Conservation (phyloP, 2,888 invertebrate genomes). For the Terebella lapidaria region DNA sequence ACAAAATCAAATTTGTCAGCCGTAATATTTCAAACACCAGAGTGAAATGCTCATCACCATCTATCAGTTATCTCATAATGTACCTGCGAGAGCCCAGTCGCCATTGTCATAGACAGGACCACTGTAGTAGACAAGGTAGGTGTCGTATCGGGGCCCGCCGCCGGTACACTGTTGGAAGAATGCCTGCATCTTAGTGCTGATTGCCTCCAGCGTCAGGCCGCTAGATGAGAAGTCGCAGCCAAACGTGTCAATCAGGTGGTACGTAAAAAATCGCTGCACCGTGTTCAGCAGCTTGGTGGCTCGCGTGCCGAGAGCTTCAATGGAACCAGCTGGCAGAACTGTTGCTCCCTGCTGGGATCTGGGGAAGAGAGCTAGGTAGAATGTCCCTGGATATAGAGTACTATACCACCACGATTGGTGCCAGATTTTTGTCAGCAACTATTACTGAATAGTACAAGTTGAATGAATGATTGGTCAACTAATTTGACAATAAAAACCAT, state of each 20-base stretch:
- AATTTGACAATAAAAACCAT: too few relatives aligned
- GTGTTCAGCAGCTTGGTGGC: slow-evolving; percentile 40
- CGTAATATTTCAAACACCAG: too few relatives aligned
- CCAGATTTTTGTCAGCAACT: background rate
- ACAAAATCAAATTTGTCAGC: too few relatives aligned
- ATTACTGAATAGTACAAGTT: background rate
- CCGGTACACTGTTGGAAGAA: slow-evolving; percentile 45
- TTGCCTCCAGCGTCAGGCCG: slow-evolving; percentile 37
- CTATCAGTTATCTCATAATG: too few relatives aligned
- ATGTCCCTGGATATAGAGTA: too few relatives aligned
- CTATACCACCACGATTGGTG: too few relatives aligned
- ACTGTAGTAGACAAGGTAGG: slow-evolving; percentile 50
- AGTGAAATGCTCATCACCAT: too few relatives aligned
- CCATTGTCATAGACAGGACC: slow-evolving; percentile 49
- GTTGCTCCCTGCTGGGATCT: too few relatives aligned
- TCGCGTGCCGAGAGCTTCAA: slow-evolving; percentile 6
- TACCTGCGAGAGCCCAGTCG: slow-evolving; percentile 52
- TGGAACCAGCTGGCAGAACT: slow-evolving; percentile 7
- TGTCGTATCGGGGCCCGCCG: slow-evolving; percentile 51
- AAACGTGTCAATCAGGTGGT: slow-evolving; percentile 49
- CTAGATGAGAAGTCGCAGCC: slow-evolving; percentile 51
- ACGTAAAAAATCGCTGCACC: slow-evolving; percentile 44
- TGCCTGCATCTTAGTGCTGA: slow-evolving; percentile 32
- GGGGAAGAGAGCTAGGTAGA: too few relatives aligned
- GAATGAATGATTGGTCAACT: too few relatives aligned